Percentiles rank a stretch among this genome's conserved stretches.
Conservation (phyloP, 2,888 invertebrate genomes). For the Spodoptera littoralis region DNA sequence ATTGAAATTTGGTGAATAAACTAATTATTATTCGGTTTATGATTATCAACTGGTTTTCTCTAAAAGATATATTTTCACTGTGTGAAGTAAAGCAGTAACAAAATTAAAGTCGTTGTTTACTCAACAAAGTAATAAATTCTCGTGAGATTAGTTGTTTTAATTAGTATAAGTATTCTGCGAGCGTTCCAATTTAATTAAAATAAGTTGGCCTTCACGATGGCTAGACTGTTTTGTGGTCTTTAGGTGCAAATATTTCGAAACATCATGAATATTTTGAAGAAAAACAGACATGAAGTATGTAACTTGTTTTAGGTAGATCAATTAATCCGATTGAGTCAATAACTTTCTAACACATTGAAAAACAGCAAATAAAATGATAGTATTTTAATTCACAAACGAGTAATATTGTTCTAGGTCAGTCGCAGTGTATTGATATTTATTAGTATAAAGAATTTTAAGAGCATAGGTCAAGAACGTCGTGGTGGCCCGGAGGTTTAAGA, state of each 20-base stretch:
- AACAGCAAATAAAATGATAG: constrained; percentile 13
- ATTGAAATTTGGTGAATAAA: too few relatives aligned
- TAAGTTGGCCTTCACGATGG: constrained; percentile 13
- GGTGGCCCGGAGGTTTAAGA: too few relatives aligned
- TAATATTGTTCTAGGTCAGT: constrained; percentile 45
- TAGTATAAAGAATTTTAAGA: constrained; percentile 18
- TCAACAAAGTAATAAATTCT: too few relatives aligned
- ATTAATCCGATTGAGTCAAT: not conserved
- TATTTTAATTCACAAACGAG: constrained; percentile 25
- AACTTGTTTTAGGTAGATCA: not conserved
- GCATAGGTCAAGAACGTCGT: constrained; percentile 33
- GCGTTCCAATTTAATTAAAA: constrained; percentile 27
- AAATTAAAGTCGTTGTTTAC: too few relatives aligned
- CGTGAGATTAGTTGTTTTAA: constrained; percentile 6
- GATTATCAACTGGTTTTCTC: too few relatives aligned
- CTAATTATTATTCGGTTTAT: too few relatives aligned
- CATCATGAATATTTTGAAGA: not conserved
- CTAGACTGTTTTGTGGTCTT: constrained; percentile 5
- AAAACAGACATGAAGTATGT: not conserved
- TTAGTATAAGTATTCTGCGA: constrained; percentile 15
- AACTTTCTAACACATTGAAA: not conserved
- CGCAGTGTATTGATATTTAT: constrained; percentile 19
- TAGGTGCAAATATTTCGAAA: constrained; percentile 1
- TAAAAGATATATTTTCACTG: too few relatives aligned
- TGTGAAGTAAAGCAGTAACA: too few relatives aligned